These are phyloP conservation scores for Catostylus mosaicus DNA, from an alignment of 30 jellyfish, hydroid and myxozoan genomes.

Conservation along the genomic window DNA sequence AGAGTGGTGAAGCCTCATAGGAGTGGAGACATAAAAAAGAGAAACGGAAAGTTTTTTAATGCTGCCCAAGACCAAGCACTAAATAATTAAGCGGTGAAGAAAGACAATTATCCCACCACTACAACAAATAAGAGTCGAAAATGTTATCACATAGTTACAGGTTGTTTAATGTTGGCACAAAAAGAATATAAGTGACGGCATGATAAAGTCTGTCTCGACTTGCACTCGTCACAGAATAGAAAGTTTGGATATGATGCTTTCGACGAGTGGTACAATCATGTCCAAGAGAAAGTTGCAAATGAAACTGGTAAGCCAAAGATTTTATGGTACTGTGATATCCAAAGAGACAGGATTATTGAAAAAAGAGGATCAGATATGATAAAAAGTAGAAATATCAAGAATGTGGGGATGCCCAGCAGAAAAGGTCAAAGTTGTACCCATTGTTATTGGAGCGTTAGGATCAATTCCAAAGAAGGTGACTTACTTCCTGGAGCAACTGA, in stretches of 20 bases:
- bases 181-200: background rate
- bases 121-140: constrained; percentile 26
- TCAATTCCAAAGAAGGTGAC: too few relatives aligned
- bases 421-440: background rate
- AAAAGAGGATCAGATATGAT: constrained; percentile 13
- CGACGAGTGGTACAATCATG: constrained; percentile 44
- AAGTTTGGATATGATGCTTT: constrained; percentile 36
- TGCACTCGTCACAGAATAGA: constrained; percentile 31
- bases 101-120: constrained; percentile 19
- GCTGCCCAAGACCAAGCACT: constrained; percentile 40
- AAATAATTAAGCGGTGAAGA: background rate
- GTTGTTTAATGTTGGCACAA: constrained; percentile 19
- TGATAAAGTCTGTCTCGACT: constrained; percentile 36
- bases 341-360: background rate
- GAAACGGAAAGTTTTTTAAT: constrained; percentile 20
- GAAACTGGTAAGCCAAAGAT: constrained; percentile 16
- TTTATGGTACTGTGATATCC: constrained; percentile 19
- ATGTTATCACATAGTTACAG: constrained; percentile 26
- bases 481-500: too few relatives aligned
- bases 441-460: too few relatives aligned
- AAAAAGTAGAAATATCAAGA: constrained; percentile 6
- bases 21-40: constrained; percentile 17
- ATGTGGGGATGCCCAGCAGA: constrained; percentile 34
- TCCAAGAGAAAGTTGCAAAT: constrained; percentile 18
- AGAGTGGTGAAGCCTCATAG: constrained; percentile 19